Base-by-base conservation (phyloP, 2,888 invertebrate species). In the Alentia gelatinosa region DNA sequence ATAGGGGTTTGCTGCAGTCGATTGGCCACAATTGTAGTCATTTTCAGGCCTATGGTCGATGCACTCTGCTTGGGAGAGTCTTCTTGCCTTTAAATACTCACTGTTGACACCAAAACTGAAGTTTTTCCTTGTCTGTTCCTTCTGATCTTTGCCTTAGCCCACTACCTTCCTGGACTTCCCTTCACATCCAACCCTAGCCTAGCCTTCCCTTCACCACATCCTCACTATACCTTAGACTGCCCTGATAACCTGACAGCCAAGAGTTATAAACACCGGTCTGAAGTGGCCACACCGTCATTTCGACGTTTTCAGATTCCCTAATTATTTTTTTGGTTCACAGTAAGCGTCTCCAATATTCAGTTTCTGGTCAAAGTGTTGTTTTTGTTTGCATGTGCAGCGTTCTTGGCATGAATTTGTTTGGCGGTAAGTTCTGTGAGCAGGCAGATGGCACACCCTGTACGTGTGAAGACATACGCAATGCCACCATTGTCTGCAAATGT, bases 401-500 rank as follows among this genome's bases (percentile, higher is more conserved):
- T 97, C 98, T 99, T 97, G 99, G 99, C 97, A 99, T 99, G 99
- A 99, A 99, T 98, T 98, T 99, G 97, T 99, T 99, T 98, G 99
- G 99, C 97, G 99, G 99, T 98, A 99, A 99, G 98, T 99, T 99
- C 98, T 99, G 99, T 98, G 98, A 98, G 97, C 97, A 97, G 63
- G 63, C 89, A 23, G 98, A 98, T 92, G 95, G 96, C 88, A 94
- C 94, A 42, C 94, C 95, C 92, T 99, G 99, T 97, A 98, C 98
- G 97, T 99, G 99, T 97, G 97, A 98, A 96, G 98, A 98, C 98
- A 98, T 97, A 97, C 97, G 94, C 97, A 97, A 96, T 96, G 91
- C 92, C 56, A 92, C 93, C 90, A 92, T 93, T 47, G 56, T 26
- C 37, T 91, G 92, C 90, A 90, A 89, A 33, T 92, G 92, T 88